These are phyloP conservation scores for Semibalanus balanoides DNA, from an alignment of 1,140 invertebrate genomes.

Conservation along the genomic window DNA sequence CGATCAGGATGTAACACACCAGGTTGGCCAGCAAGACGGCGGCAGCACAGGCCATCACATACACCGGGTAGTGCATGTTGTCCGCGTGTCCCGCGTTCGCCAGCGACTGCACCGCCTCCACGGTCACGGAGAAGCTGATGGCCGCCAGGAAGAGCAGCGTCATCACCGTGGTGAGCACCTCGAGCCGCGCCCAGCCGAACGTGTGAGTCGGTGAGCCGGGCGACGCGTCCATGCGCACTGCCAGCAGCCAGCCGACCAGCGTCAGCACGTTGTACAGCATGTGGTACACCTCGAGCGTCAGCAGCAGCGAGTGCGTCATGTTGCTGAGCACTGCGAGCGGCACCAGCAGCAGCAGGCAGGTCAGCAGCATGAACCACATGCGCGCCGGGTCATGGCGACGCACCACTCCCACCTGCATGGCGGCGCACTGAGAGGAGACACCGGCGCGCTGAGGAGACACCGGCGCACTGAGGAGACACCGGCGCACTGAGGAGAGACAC, in stretches of 20 bases:
- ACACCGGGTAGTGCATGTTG: slow-evolving; percentile 45
- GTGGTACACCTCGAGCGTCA: slow-evolving; percentile 70
- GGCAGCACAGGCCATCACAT: slow-evolving; percentile 46
- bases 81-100: slow-evolving; percentile 33
- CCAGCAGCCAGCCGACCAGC: slow-evolving; percentile 51
- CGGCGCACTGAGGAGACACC: too few species aligned
- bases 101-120: slow-evolving; percentile 55
- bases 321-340: slow-evolving; percentile 59
- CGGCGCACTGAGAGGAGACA: too few species aligned
- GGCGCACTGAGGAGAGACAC: too few species aligned
- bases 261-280: slow-evolving; percentile 66
- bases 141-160: slow-evolving; percentile 69
- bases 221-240: slow-evolving; percentile 34
- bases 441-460: too few species aligned
- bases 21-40: slow-evolving; percentile 50
- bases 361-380: slow-evolving; percentile 37
- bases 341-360: slow-evolving; percentile 54
- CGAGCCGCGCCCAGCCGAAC: slow-evolving; percentile 79
- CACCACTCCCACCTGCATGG: not conserved
- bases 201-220: slow-evolving; percentile 64
- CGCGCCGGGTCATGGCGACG: not conserved
- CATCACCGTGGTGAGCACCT: slow-evolving; percentile 63
- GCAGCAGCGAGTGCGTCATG: slow-evolving; percentile 61
- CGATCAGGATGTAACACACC: slow-evolving; percentile 55
- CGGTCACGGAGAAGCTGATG: slow-evolving; percentile 60